Evolutionary conservation across 1,140 invertebrate genomes (phyloP).

Genomic region (Glossosoma conforme): DNA sequence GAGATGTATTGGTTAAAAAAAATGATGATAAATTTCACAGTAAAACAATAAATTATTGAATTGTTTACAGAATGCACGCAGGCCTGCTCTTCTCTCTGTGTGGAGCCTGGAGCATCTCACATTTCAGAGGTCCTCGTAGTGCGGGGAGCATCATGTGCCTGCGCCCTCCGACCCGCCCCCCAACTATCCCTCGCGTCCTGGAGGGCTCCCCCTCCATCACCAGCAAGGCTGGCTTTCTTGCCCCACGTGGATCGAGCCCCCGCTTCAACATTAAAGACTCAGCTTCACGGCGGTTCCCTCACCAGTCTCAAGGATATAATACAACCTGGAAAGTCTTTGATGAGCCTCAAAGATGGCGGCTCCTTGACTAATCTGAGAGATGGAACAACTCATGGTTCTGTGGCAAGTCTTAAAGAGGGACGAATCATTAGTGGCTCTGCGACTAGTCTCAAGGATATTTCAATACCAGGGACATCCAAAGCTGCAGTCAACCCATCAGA

Average conservation of each 20-base stretch:
- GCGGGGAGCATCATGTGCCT: slow-evolving; percentile 17
- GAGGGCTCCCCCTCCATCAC: slow-evolving; percentile 26
- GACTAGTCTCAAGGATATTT: not conserved
- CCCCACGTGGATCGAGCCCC: slow-evolving; percentile 16
- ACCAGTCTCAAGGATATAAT: too few relatives aligned
- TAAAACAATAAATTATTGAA: too few relatives aligned
- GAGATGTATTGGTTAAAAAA: too few relatives aligned
- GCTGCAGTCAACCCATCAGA: not conserved
- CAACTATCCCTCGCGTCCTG: slow-evolving; percentile 17
- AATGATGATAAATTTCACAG: too few relatives aligned
- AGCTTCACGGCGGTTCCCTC: not conserved
- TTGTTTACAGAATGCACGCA: slow-evolving; percentile 22
- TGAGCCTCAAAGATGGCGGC: too few relatives aligned
- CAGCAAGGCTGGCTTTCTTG: slow-evolving; percentile 18
- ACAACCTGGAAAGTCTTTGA: too few relatives aligned
- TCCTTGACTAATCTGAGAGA: too few relatives aligned
- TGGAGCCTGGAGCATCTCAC: slow-evolving; percentile 22
- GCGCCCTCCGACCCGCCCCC: slow-evolving; percentile 21
- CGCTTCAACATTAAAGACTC: not conserved
- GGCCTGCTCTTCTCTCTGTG: slow-evolving; percentile 25
- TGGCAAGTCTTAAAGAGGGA: too few relatives aligned
- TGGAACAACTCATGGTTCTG: too few relatives aligned
- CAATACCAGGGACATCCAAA: slow-evolving; percentile 13
- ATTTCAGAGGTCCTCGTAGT: slow-evolving; percentile 25
- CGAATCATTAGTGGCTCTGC: too few relatives aligned